Evolutionary conservation across 2,113 vertebrate species (phyloP).

Genomic region (Aldabrachelys gigantea): DNA sequence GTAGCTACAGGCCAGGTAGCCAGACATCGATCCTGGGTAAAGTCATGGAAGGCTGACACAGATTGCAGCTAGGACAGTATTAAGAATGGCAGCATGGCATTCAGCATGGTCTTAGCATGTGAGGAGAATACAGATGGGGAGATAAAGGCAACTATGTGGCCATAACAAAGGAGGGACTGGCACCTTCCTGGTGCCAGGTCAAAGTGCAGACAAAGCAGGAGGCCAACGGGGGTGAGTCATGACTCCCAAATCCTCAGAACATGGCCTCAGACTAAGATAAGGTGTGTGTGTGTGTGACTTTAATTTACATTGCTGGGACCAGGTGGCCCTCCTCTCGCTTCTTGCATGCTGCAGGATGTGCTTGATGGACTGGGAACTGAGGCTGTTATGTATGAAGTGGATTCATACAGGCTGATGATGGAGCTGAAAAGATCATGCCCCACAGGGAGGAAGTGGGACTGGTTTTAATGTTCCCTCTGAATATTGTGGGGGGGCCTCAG

Average conservation of each 20-base stretch:
- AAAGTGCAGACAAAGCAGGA: background rate
- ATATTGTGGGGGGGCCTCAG: too few relatives aligned
- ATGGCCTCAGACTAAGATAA: too few relatives aligned
- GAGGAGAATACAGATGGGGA: background rate
- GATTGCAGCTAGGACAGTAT: background rate
- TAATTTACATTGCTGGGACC: background rate
- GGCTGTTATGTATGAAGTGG: too few relatives aligned
- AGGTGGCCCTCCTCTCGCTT: too few relatives aligned
- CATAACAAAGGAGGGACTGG: background rate
- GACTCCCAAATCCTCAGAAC: too few relatives aligned
- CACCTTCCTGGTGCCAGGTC: background rate
- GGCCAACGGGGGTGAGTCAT: background rate
- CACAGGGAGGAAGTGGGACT: too few relatives aligned
- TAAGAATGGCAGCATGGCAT: background rate
- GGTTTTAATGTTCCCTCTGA: too few relatives aligned
- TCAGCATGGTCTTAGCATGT: background rate
- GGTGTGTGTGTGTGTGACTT: background rate
- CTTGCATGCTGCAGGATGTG: too few relatives aligned
- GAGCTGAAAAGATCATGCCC: too few relatives aligned
- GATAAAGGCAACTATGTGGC: background rate
- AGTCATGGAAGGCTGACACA: background rate
- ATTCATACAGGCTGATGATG: too few relatives aligned
- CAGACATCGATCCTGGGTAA: background rate
- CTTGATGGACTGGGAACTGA: too few relatives aligned
- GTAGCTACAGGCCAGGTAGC: background rate